phyloP scores from a whole-genome alignment of 2,888 invertebrate genomes.

The Mythimna ferrago region DNA sequence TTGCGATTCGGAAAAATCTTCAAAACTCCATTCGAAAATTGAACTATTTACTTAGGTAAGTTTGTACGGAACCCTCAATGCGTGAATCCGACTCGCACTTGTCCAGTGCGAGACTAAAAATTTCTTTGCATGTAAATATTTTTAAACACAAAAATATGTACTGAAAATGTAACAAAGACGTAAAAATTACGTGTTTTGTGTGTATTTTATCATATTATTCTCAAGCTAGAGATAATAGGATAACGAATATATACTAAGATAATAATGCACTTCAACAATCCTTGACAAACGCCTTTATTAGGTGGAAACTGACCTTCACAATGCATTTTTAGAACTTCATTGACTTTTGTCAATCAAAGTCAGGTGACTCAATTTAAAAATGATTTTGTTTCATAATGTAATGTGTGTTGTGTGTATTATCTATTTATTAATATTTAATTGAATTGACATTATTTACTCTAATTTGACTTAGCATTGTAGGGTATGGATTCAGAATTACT shows the following conservation, averaged over 20 bases:
- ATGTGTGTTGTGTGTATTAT: not conserved
- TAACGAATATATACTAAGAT: conserved; percentile 48
- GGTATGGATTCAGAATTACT: too few species aligned
- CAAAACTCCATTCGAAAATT: too few species aligned
- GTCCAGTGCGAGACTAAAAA: not conserved
- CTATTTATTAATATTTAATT: too few species aligned
- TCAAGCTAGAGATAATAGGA: conserved; percentile 38
- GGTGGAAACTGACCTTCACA: conserved; percentile 51
- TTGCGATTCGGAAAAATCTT: too few species aligned
- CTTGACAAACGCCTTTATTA: conserved; percentile 44
- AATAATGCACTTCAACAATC: conserved; percentile 55
- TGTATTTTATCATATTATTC: conserved; percentile 18
- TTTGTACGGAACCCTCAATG: too few species aligned
- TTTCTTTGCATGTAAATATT: not conserved
- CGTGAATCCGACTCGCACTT: too few species aligned
- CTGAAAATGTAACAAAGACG: conserved; percentile 10
- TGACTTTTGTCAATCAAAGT: conserved; percentile 17
- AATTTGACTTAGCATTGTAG: too few species aligned
- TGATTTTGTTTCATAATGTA: conserved; percentile 26
- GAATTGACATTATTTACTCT: too few species aligned
- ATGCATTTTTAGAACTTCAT: conserved; percentile 34
- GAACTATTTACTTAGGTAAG: too few species aligned
- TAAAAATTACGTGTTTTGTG: conserved; percentile 9
- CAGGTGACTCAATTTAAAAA: conserved; percentile 36
- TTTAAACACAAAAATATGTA: not conserved